Conservation (phyloP, 2,888 invertebrate species). For the Salticus scenicus region DNA sequence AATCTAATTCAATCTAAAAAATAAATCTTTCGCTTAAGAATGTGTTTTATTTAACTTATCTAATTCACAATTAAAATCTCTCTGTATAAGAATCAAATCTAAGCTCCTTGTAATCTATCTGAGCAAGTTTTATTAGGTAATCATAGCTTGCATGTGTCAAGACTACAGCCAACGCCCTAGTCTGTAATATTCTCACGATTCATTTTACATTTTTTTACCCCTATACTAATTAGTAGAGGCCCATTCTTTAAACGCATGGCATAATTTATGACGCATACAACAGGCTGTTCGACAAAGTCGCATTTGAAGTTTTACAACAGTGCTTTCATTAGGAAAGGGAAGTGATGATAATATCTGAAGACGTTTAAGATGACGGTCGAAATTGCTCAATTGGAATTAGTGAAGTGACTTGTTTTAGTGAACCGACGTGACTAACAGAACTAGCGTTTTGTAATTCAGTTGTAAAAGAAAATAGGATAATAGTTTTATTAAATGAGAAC, state of each 20-base stretch:
- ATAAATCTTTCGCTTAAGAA: too few species aligned
- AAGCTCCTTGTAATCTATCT: neutral
- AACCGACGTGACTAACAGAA: too few species aligned
- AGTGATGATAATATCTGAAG: neutral
- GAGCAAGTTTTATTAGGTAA: conserved; percentile 2
- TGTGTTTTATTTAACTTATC: too few species aligned
- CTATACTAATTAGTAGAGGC: neutral
- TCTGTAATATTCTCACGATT: neutral
- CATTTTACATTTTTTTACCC: neutral
- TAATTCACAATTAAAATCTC: neutral
- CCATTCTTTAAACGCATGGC: neutral
- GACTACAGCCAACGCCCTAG: neutral
- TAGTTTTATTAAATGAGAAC: too few species aligned
- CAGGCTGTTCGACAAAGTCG: neutral
- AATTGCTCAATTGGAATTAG: neutral
- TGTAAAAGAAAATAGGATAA: too few species aligned
- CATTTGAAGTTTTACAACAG: neutral
- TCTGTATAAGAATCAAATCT: neutral
- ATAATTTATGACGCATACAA: conserved; percentile 1
- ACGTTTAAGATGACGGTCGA: neutral
- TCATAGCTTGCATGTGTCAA: neutral
- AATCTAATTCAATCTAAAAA: too few species aligned
- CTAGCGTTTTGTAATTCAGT: too few species aligned
- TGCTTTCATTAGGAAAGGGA: neutral
- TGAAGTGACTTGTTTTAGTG: too few species aligned